These are phyloP conservation scores for Diplazon laetatorius DNA, from an alignment of 2,888 invertebrate genomes.

Conservation along the genomic window DNA sequence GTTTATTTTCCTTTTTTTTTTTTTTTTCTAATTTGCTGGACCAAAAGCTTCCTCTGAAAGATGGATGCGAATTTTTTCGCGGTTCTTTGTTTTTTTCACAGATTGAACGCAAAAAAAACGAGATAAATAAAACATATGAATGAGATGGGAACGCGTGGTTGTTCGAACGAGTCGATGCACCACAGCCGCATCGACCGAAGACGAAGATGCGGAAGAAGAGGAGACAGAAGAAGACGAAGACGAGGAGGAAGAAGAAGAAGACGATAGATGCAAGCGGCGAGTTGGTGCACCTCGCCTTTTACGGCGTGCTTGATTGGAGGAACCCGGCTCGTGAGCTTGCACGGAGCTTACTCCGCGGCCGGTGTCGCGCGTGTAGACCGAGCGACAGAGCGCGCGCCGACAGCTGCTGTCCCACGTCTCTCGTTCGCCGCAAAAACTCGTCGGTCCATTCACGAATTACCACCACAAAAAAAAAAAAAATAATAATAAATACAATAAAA, in stretches of 20 bases:
- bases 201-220: background rate
- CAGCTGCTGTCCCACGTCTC: background rate
- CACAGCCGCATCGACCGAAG: background rate
- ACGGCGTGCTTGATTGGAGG: slow-evolving; percentile 63
- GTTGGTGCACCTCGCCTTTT: slow-evolving; percentile 68
- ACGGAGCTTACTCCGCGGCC: slow-evolving; percentile 41
- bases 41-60: too few relatives aligned
- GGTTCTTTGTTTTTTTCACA: background rate
- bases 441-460: slow-evolving; percentile 13
- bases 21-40: too few relatives aligned
- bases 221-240: background rate
- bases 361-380: slow-evolving; percentile 45
- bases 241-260: slow-evolving; percentile 19
- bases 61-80: too few relatives aligned
- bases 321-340: slow-evolving; percentile 59
- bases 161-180: background rate
- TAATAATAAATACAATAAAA: too few relatives aligned
- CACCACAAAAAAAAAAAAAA: slow-evolving; percentile 9
- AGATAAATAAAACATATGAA: too few relatives aligned
- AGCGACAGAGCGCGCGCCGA: slow-evolving; percentile 11
- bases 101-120: background rate
- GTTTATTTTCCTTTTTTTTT: too few relatives aligned
- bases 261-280: slow-evolving; percentile 39
- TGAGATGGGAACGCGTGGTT: too few relatives aligned
- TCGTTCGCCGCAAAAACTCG: slow-evolving; percentile 1